Conservation (phyloP, 2,113 vertebrate genomes). For the Scomber colias region DNA sequence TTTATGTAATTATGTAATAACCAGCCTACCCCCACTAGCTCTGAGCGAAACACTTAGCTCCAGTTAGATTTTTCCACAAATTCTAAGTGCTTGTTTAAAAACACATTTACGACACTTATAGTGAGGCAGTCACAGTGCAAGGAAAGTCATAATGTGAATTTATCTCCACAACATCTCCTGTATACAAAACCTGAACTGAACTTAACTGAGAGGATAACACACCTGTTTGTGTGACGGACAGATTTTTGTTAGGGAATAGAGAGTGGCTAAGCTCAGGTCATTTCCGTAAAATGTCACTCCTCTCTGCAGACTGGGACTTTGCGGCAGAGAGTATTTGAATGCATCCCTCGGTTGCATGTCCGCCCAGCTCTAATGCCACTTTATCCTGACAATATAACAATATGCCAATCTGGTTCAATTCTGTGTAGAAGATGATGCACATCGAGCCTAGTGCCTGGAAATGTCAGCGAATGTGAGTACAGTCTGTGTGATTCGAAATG, state of each 20-base stretch:
- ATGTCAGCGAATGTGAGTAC: not conserved
- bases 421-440: not conserved
- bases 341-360: constrained; percentile 43
- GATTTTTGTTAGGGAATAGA: constrained; percentile 1
- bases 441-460: not conserved
- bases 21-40: constrained; percentile 50
- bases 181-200: not conserved
- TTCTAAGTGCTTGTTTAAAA: constrained; percentile 46
- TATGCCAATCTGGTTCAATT: not conserved
- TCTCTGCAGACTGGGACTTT: constrained; percentile 23
- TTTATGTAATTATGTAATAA: constrained; percentile 70
- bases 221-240: constrained; percentile 21
- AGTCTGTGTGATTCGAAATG: no score
- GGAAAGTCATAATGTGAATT: constrained; percentile 1
- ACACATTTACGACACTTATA: constrained; percentile 7
- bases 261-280: constrained; percentile 21
- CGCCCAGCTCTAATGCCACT: constrained; percentile 5
- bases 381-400: not conserved
- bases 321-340: constrained; percentile 21
- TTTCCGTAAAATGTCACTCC: constrained; percentile 46
- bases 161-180: not conserved
- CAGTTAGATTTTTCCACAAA: constrained; percentile 42
- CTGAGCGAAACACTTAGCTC: constrained; percentile 47
- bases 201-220: not conserved
- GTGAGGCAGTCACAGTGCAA: not conserved